Percentiles rank a stretch among this genome's conserved stretches.
phyloP scores from a whole-genome alignment of 2,888 invertebrate genomes.

The Atrina japonica region DNA sequence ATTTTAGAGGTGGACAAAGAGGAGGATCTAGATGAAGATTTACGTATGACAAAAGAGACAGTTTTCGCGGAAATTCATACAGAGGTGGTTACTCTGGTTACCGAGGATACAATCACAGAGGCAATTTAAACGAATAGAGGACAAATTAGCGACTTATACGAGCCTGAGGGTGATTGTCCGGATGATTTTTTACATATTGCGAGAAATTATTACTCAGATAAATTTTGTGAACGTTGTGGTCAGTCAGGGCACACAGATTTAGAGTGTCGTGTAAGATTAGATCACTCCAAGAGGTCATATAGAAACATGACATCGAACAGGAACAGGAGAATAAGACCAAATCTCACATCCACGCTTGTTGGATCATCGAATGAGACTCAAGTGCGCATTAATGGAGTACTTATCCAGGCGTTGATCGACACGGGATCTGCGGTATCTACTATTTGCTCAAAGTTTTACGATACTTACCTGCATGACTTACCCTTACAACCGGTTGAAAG shows the following conservation, averaged over 20 bases:
- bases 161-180: not conserved
- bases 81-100: not conserved
- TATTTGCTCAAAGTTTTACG: constrained; percentile 15
- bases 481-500: constrained; percentile 20
- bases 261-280: not conserved
- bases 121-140: constrained; percentile 14
- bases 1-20: not conserved
- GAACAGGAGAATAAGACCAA: not conserved
- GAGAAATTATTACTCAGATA: not conserved
- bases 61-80: not conserved
- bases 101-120: not conserved
- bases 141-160: constrained; percentile 5
- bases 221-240: constrained; percentile 9
- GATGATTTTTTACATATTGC: not conserved
- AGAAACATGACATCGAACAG: not conserved
- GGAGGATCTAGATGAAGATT: not conserved
- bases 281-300: not conserved
- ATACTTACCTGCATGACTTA: constrained; percentile 11
- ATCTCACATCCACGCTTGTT: constrained; percentile 3
- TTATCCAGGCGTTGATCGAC: constrained; percentile 16
- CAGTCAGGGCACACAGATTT: constrained; percentile 3
- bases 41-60: not conserved
- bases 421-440: constrained; percentile 24
- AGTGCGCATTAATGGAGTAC: constrained; percentile 11
- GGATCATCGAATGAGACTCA: constrained; percentile 14